phyloP scores from a whole-genome alignment of 2,888 invertebrate genomes.

The Xylota segnis region DNA sequence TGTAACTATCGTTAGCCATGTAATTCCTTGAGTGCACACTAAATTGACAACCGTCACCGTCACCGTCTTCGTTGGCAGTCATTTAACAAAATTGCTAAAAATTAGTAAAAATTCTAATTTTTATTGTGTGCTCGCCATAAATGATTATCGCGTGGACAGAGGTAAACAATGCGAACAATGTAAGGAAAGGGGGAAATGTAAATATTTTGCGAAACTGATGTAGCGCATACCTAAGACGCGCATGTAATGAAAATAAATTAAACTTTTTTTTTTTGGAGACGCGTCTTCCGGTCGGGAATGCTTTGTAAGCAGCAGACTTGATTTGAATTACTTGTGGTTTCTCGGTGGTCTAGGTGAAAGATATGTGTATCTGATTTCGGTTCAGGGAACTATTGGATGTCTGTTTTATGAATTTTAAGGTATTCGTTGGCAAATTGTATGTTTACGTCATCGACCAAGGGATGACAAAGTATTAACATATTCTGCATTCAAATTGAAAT shows the following conservation, averaged over 20 bases:
- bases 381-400: neutral
- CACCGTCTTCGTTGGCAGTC: slow-evolving; percentile 21
- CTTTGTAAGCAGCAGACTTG: slow-evolving; percentile 23
- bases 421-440: too few relatives aligned
- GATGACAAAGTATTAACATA: too few relatives aligned
- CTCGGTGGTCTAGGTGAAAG: neutral
- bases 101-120: slow-evolving; percentile 34
- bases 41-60: slow-evolving; percentile 43
- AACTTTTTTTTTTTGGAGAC: slow-evolving; percentile 40
- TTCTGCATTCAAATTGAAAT: too few relatives aligned
- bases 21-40: slow-evolving; percentile 15
- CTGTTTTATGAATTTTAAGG: neutral
- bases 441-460: too few relatives aligned
- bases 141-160: neutral
- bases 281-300: slow-evolving; percentile 60
- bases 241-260: slow-evolving; percentile 48
- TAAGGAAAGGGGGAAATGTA: slow-evolving; percentile 47
- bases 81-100: slow-evolving; percentile 43
- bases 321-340: slow-evolving; percentile 28
- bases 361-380: neutral
- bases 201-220: slow-evolving; percentile 48
- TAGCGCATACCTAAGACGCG: slow-evolving; percentile 15
- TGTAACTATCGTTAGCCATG: slow-evolving; percentile 45
- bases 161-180: slow-evolving; percentile 49
- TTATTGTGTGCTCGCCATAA: slow-evolving; percentile 24